These are phyloP conservation scores for Diaphora mendica DNA, from an alignment of 2,888 invertebrate genomes.

Conservation along the genomic window DNA sequence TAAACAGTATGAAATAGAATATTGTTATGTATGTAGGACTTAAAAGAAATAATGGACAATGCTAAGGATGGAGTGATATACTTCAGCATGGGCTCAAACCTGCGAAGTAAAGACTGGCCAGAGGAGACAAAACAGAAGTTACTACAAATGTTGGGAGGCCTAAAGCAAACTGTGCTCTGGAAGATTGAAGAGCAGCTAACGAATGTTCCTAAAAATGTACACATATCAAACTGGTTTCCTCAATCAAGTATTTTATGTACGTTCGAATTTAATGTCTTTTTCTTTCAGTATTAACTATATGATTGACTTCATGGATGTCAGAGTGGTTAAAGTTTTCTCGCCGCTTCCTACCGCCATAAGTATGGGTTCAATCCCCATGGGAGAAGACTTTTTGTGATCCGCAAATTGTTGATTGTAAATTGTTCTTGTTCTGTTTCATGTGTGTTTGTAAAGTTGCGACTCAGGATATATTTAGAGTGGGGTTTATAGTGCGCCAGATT, in stretches of 20 bases:
- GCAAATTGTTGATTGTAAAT: no score
- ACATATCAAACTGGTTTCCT: constrained; percentile 73
- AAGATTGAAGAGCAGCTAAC: constrained; percentile 71
- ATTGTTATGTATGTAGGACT: constrained; percentile 50
- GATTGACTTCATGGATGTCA: not conserved
- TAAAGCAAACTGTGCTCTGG: constrained; percentile 82
- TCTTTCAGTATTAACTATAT: not conserved
- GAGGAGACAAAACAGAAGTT: constrained; percentile 59
- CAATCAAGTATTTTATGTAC: constrained; percentile 49
- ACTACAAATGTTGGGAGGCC: constrained; percentile 66
- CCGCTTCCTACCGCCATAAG: not conserved
- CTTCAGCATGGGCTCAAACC: constrained; percentile 79
- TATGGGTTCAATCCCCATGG: not conserved
- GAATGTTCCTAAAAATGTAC: constrained; percentile 70
- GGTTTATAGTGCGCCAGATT: no score
- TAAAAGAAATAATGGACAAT: constrained; percentile 70
- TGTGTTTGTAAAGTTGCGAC: not conserved
- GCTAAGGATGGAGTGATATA: constrained; percentile 76
- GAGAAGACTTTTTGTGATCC: no score
- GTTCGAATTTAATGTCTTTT: not conserved
- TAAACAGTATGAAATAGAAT: not conserved
- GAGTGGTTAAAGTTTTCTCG: not conserved
- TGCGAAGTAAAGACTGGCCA: constrained; percentile 68
- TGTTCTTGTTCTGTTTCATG: not conserved
- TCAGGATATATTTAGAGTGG: not conserved